Evolutionary conservation across 2,888 invertebrate species (phyloP).

Genomic region (Arrhopalites spinosus): DNA sequence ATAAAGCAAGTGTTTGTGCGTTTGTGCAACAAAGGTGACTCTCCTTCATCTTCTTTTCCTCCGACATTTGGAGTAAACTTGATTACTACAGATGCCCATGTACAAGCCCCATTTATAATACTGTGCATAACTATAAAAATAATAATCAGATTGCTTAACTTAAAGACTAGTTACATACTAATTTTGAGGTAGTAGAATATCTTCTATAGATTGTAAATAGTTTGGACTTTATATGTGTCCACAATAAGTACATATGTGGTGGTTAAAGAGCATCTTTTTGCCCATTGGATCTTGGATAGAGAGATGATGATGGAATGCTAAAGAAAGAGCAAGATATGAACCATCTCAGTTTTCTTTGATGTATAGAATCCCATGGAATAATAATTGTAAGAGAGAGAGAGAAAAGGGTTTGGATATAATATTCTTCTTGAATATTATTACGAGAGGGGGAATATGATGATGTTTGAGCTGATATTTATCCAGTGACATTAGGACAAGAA

Average conservation of each 20-base stretch:
- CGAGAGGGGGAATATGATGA: constrained; percentile 10
- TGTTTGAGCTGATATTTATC: constrained; percentile 43
- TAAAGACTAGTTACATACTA: no score
- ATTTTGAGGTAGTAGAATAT: no score
- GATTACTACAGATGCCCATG: neutral
- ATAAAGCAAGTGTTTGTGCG: neutral
- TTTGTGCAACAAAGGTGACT: neutral
- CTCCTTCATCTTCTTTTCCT: neutral
- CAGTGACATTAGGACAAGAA: constrained; percentile 48
- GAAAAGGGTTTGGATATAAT: neutral
- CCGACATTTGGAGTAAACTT: constrained; percentile 19
- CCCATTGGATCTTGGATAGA: no score
- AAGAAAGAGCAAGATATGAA: neutral
- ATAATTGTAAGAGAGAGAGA: neutral
- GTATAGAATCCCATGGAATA: neutral
- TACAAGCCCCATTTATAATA: no score
- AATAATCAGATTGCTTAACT: no score
- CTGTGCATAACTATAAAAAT: no score
- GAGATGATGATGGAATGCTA: neutral
- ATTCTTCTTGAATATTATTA: neutral
- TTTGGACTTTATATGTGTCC: no score
- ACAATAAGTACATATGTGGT: no score
- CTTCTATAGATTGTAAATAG: no score
- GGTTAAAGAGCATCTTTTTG: no score
- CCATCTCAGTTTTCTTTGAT: constrained; percentile 8